Conservation (phyloP, 2,113 vertebrate genomes). For the Conger conger region DNA sequence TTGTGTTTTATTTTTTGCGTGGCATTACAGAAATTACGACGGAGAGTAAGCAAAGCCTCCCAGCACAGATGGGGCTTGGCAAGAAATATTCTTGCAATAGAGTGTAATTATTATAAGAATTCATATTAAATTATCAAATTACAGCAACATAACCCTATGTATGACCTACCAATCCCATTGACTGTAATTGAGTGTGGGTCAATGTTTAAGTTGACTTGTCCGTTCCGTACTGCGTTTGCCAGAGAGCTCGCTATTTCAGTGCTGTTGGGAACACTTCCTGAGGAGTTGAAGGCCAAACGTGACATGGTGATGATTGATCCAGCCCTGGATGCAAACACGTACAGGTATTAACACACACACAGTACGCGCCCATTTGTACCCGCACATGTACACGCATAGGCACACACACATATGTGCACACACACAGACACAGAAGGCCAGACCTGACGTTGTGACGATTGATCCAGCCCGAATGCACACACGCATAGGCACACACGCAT, state of each 20-base stretch:
- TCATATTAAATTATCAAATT: too few relatives aligned
- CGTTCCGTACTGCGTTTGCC: slow-evolving; percentile 20
- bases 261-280: slow-evolving; percentile 24
- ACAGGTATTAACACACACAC: background rate
- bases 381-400: background rate
- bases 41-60: too few relatives aligned
- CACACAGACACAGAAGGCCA: background rate
- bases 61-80: too few relatives aligned
- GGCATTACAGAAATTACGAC: too few relatives aligned
- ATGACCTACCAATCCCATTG: slow-evolving; percentile 37
- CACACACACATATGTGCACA: background rate
- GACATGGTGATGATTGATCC: slow-evolving; percentile 39
- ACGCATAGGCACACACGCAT: background rate
- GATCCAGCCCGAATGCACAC: background rate
- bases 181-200: slow-evolving; percentile 36
- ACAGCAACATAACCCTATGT: too few relatives aligned
- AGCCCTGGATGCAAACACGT: slow-evolving; percentile 21
- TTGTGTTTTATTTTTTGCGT: too few relatives aligned
- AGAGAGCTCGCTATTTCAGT: slow-evolving; percentile 27
- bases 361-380: background rate
- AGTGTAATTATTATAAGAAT: background rate
- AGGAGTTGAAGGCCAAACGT: background rate
- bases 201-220: slow-evolving; percentile 38
- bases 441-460: too few relatives aligned
- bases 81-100: background rate